Conservation (phyloP, 2,797 vertebrate species). For the Vespertilio murinus region DNA sequence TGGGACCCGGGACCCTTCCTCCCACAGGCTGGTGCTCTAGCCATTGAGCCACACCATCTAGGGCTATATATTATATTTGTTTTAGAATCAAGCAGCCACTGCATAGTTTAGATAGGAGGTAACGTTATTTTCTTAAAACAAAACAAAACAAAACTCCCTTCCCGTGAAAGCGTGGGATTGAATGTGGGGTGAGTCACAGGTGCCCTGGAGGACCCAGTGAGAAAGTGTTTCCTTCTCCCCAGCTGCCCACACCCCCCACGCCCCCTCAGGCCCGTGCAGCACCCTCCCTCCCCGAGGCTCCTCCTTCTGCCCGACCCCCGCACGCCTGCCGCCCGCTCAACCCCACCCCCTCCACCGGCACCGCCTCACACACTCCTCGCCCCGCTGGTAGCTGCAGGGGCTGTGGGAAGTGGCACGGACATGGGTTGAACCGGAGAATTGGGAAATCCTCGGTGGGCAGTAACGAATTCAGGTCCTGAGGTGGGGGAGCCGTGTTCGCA, state of each 20-base stretch:
- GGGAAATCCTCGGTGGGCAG: background rate
- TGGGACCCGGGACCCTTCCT: too few relatives aligned
- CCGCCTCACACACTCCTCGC: background rate
- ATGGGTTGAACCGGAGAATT: background rate
- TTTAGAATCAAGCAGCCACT: background rate
- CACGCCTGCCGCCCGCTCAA: fast-evolving
- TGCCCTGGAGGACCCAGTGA: background rate
- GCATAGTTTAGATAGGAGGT: background rate
- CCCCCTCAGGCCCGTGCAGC: background rate
- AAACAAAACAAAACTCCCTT: background rate
- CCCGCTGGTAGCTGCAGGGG: background rate
- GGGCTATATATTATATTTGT: background rate
- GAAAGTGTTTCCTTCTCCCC: background rate
- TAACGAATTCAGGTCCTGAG: background rate
- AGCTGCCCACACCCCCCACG: background rate
- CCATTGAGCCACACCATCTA: too few relatives aligned
- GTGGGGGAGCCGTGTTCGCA: slow-evolving; percentile 12
- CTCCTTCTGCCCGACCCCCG: fast-evolving
- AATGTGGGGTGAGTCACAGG: background rate
- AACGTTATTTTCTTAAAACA: background rate
- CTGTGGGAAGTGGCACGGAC: background rate
- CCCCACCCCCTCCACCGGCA: fast-evolving
- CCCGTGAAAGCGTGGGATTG: background rate
- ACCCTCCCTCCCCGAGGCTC: fast-evolving
- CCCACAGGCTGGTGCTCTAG: too few relatives aligned